Percentiles rank a stretch among this genome's conserved stretches.
Evolutionary conservation across 2,888 invertebrate genomes (phyloP).

Genomic region (Amphipoea oculea): DNA sequence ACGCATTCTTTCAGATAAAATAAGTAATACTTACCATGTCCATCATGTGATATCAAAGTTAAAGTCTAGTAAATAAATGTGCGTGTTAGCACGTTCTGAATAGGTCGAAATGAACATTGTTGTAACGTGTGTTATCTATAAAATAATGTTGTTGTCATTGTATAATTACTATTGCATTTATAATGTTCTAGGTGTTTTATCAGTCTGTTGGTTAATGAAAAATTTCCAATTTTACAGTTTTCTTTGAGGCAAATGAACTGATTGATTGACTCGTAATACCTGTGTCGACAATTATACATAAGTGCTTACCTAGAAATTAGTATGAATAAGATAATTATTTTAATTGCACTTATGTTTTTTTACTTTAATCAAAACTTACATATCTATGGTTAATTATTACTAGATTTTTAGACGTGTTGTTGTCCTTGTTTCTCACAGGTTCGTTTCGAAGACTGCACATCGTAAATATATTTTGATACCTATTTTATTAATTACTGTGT

Average conservation of each 20-base stretch:
- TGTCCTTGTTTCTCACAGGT: slow-evolving; percentile 75
- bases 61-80: slow-evolving; percentile 63
- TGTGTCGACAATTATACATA: slow-evolving; percentile 46
- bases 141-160: slow-evolving; percentile 77
- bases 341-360: slow-evolving; percentile 59
- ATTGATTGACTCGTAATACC: slow-evolving; percentile 49
- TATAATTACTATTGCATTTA: slow-evolving; percentile 62
- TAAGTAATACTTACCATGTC: slow-evolving; percentile 34
- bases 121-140: slow-evolving; percentile 81
- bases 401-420: slow-evolving; percentile 72
- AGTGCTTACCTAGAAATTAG: slow-evolving; percentile 63
- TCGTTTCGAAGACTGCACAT: slow-evolving; percentile 84
- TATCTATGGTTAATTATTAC: slow-evolving; percentile 85
- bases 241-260: slow-evolving; percentile 54
- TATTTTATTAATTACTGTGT: slow-evolving; percentile 71
- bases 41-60: slow-evolving; percentile 45
- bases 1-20: slow-evolving; percentile 27
- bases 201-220: slow-evolving; percentile 55
- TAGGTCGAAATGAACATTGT: slow-evolving; percentile 72
- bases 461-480: slow-evolving; percentile 83
- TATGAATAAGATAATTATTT: slow-evolving; percentile 52
- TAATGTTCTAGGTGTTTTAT: slow-evolving; percentile 68
- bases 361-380: slow-evolving; percentile 74
- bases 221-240: slow-evolving; percentile 25
- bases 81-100: slow-evolving; percentile 65